Percentiles rank a stretch among this genome's conserved stretches.
These are phyloP conservation scores for Hofmannophila pseudospretella DNA, from an alignment of 2,888 invertebrate species.

Conservation along the genomic window DNA sequence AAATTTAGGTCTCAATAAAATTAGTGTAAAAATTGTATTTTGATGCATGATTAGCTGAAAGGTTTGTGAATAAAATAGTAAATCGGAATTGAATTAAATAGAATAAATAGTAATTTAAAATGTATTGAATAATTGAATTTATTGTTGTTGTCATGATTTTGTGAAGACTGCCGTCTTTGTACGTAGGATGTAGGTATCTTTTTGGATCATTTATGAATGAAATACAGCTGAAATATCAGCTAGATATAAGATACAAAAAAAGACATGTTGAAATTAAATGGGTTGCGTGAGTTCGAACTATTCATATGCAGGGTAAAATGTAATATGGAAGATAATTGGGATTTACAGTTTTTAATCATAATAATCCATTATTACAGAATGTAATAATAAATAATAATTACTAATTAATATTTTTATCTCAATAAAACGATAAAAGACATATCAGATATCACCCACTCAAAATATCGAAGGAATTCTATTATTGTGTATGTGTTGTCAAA, in stretches of 20 bases:
- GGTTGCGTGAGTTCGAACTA: neutral
- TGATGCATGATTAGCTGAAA: slow-evolving; percentile 18
- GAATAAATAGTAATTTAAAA: slow-evolving; percentile 15
- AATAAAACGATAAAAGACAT: slow-evolving; percentile 12
- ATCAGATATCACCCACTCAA: slow-evolving; percentile 12
- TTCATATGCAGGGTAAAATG: slow-evolving; percentile 7
- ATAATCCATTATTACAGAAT: neutral
- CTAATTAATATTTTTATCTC: slow-evolving; percentile 5
- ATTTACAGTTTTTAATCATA: slow-evolving; percentile 1
- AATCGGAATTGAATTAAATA: slow-evolving; percentile 13
- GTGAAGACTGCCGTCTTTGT: slow-evolving; percentile 26
- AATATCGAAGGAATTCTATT: slow-evolving; percentile 4
- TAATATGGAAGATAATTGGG: slow-evolving; percentile 1
- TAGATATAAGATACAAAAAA: slow-evolving; percentile 5
- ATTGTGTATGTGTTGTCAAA: too few species aligned
- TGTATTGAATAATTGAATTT: slow-evolving; percentile 19
- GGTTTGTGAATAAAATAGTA: slow-evolving; percentile 22
- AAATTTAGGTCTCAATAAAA: slow-evolving; percentile 36
- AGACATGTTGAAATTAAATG: neutral
- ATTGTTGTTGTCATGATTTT: slow-evolving; percentile 19
- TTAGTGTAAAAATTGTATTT: slow-evolving; percentile 19
- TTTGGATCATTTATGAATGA: slow-evolving; percentile 7
- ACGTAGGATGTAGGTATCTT: slow-evolving; percentile 14
- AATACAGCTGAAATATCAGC: slow-evolving; percentile 5
- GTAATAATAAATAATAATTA: neutral